Conservation (phyloP, 2,797 vertebrate genomes). For the Phaenicophaeus curvirostris region DNA sequence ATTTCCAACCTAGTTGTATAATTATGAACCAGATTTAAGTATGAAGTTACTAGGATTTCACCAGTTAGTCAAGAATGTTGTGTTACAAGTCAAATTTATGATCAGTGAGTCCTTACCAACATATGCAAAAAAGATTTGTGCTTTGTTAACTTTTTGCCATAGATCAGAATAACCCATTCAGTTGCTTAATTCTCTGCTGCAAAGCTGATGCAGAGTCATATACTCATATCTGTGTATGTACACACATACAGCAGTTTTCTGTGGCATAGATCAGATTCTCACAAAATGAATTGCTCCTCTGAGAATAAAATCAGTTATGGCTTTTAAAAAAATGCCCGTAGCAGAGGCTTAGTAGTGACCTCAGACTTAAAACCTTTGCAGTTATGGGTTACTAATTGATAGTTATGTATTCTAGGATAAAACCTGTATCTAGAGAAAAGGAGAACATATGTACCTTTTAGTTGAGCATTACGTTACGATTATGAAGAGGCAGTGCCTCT, state of each 20-base stretch:
- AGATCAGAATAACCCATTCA: background rate
- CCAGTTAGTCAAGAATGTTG: background rate
- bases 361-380: constrained; percentile 21
- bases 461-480: background rate
- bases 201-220: background rate
- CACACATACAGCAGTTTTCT: background rate
- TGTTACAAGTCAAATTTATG: background rate
- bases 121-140: background rate
- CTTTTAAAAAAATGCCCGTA: background rate
- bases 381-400: background rate
- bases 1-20: background rate
- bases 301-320: constrained; percentile 7
- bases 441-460: background rate
- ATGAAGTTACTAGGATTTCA: background rate
- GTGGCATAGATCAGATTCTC: background rate
- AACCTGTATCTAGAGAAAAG: background rate
- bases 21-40: background rate
- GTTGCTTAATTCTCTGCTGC: background rate
- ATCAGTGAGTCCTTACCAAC: background rate
- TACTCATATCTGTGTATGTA: background rate
- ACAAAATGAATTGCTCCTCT: background rate
- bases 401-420: constrained; percentile 13
- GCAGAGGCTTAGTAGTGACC: constrained; percentile 24
- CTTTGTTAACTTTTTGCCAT: background rate
- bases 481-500: background rate